Evolutionary conservation across 2,888 invertebrate genomes (phyloP).

Genomic region (Leucoptera coffeella): DNA sequence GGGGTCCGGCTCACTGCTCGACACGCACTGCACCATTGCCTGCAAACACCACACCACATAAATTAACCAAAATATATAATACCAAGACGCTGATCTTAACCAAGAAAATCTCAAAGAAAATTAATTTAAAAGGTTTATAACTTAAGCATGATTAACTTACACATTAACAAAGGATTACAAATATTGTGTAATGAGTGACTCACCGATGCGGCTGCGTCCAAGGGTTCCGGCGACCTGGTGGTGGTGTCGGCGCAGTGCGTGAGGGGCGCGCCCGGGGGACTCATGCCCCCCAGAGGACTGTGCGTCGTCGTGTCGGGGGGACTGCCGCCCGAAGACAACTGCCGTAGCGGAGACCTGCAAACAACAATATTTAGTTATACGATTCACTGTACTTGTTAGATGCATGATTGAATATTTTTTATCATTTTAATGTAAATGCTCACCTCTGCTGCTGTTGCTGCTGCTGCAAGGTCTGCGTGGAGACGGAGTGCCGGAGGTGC

Average conservation of each 20-base stretch:
- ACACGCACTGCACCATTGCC: slow-evolving; percentile 84
- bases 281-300: slow-evolving; percentile 54
- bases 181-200: slow-evolving; percentile 9
- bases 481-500: slow-evolving; percentile 60
- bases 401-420: too few relatives aligned
- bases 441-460: slow-evolving; percentile 11
- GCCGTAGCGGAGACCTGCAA: slow-evolving; percentile 7
- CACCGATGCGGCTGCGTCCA: slow-evolving; percentile 34
- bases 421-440: slow-evolving; percentile 25
- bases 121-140: too few relatives aligned
- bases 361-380: too few relatives aligned
- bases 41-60: slow-evolving; percentile 15
- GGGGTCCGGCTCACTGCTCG: slow-evolving; percentile 75
- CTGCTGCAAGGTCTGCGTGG: slow-evolving; percentile 63
- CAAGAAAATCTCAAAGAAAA: too few relatives aligned
- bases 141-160: too few relatives aligned
- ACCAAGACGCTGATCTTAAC: background rate
- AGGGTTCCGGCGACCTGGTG: slow-evolving; percentile 36
- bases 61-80: too few relatives aligned
- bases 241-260: slow-evolving; percentile 34
- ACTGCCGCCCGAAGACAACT: slow-evolving; percentile 17
- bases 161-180: too few relatives aligned
- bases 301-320: slow-evolving; percentile 84
- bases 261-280: slow-evolving; percentile 8
- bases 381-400: too few relatives aligned